These are phyloP conservation scores for Hylaeus anthracinus DNA, from an alignment of 1,140 invertebrate species.

Conservation along the genomic window DNA sequence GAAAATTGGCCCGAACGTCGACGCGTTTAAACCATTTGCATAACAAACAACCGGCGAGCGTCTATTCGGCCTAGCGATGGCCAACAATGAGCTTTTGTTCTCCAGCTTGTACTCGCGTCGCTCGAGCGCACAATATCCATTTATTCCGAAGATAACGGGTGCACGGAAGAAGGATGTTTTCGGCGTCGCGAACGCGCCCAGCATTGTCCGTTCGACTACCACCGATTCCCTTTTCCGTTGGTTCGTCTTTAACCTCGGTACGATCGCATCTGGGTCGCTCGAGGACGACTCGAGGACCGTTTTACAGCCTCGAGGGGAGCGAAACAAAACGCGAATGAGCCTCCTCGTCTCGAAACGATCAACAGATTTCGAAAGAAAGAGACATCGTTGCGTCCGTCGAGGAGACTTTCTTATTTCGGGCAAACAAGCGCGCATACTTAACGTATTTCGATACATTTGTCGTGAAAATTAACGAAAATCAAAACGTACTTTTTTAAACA, in stretches of 20 bases:
- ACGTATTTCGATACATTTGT: too few species aligned
- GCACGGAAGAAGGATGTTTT: constrained; percentile 8
- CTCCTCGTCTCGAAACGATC: too few species aligned
- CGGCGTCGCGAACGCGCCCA: not conserved
- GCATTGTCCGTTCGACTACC: not conserved
- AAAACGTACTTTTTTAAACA: too few species aligned
- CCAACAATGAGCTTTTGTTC: constrained; percentile 19
- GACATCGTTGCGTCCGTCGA: too few species aligned
- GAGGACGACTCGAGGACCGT: constrained; percentile 1
- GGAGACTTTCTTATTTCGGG: too few species aligned
- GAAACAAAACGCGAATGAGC: not conserved
- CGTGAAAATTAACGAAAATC: too few species aligned
- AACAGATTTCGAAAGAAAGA: too few species aligned
- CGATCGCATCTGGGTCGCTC: constrained; percentile 13
- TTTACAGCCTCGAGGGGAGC: not conserved
- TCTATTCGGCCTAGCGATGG: not conserved
- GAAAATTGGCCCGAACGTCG: constrained; percentile 3
- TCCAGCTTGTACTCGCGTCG: not conserved
- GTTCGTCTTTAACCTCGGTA: constrained; percentile 32
- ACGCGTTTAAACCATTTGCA: constrained; percentile 3
- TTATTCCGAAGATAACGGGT: constrained; percentile 27
- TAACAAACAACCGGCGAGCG: constrained; percentile 21
- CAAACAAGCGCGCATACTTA: too few species aligned
- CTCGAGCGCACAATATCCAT: not conserved
- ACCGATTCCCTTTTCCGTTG: not conserved